Percentiles rank a stretch among this genome's conserved stretches.
phyloP scores from a whole-genome alignment of 2,797 vertebrate genomes.

The Brotula barbata region DNA sequence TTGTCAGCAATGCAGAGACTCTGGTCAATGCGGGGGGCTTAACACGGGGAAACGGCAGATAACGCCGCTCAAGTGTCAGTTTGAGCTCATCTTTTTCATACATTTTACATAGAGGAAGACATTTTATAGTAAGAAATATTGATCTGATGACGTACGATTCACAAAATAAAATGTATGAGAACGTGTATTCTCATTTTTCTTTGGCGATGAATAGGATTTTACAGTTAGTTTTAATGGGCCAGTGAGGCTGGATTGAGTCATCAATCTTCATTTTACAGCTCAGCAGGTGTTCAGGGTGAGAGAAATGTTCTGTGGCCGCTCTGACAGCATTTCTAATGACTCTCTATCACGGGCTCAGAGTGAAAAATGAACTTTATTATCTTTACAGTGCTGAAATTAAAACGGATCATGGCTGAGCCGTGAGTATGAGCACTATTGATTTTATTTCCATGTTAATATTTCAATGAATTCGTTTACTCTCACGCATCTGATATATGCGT shows the following conservation, averaged over 20 bases:
- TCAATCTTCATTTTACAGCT: slow-evolving; percentile 18
- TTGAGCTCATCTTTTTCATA: no score
- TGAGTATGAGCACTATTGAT: slow-evolving; percentile 52
- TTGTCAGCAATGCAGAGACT: slow-evolving; percentile 62
- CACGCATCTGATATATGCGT: neutral
- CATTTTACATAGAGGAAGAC: no score
- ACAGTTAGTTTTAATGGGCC: no score
- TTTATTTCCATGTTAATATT: neutral
- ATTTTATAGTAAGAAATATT: neutral
- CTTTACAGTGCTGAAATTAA: slow-evolving; percentile 17
- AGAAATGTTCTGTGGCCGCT: neutral
- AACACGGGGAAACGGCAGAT: no score
- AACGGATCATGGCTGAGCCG: slow-evolving; percentile 63
- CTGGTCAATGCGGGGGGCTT: no score
- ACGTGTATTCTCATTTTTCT: slow-evolving; percentile 15
- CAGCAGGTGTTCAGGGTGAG: slow-evolving; percentile 10
- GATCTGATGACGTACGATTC: no score
- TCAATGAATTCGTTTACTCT: neutral
- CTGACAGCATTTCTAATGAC: neutral
- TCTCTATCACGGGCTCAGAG: neutral
- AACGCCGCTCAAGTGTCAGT: no score
- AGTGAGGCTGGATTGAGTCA: slow-evolving; percentile 6
- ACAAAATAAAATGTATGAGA: no score
- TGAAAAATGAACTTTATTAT: no score
- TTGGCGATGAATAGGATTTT: no score